Conservation (phyloP, 2,797 vertebrate genomes). For the Pangasius macronema region DNA sequence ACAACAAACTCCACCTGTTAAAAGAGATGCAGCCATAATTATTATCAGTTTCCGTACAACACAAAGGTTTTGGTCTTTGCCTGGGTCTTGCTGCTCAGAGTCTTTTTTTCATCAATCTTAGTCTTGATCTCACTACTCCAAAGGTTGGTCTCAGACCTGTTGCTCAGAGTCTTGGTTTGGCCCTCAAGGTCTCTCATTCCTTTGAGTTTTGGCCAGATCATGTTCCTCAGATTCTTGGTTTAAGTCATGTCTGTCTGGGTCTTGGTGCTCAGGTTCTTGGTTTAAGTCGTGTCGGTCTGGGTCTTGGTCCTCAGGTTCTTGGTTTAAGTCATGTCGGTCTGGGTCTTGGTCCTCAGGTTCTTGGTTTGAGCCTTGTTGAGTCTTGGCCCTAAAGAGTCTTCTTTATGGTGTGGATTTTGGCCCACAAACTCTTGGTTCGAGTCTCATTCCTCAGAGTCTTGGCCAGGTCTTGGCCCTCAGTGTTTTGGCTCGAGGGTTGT, state of each 20-base stretch:
- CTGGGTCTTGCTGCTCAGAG: not conserved
- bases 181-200: too few relatives aligned
- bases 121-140: not conserved
- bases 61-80: not conserved
- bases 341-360: not conserved
- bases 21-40: not conserved
- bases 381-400: not conserved
- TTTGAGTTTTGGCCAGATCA: not conserved
- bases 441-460: not conserved
- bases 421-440: not conserved
- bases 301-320: not conserved
- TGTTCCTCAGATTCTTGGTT: not conserved
- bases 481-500: too few relatives aligned
- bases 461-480: not conserved
- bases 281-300: not conserved
- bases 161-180: not conserved
- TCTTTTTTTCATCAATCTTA: not conserved
- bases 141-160: not conserved
- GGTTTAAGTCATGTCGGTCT: not conserved
- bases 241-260: too few relatives aligned
- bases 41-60: not conserved
- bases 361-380: not conserved
- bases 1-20: conserved; percentile 88
- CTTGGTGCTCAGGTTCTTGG: not conserved
- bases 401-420: too few relatives aligned